Evolutionary conservation across 2,113 vertebrate species (phyloP), one percentile per base, ranked within the genome.

Genomic region (Lontra canadensis): DNA sequence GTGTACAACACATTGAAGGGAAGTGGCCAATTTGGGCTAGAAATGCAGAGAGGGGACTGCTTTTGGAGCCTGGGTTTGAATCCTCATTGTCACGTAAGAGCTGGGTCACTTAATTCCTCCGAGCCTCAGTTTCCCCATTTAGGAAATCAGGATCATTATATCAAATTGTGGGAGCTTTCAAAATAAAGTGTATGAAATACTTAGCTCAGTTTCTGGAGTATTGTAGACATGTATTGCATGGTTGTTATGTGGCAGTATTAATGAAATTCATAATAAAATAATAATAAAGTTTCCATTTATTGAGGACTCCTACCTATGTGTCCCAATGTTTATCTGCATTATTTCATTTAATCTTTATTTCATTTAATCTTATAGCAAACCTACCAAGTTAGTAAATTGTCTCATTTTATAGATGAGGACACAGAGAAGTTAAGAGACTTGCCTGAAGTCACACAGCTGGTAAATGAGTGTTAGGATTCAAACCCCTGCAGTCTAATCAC

Each of bases 1-100:
- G 82, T 96, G 97, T 96, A n/a, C 52, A 92, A 97, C 96, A 84
- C 93, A 97, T 90, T 94, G 80, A 90, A 89, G 85, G 88, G 78
- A 4, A 94, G 87, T 90, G 61, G 80, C 59, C 97, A 97, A 93
- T 97, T 98, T 94, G 84, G 78, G 4, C 86, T 92, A 15, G 74
- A 97, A 97, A 80, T 76, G 31, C 80, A 69, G 69, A 76, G 36
- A 81, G 71, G 61, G 36, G 65, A 36, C 65, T 95, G 57, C 71
- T 87, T 90, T 71, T 29, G 81, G 88, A 93, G 65, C 20, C 8
- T 86, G 80, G 76, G 42, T 97, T 20, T 95, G 93, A 97, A 95
- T 97, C 44, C 11, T 76, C 20, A 71, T 87, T 92, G 80, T 95
- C 90, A 80, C 86, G 86, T 90, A 89, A 88, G 91, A 63, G 74